These are phyloP conservation scores for Scatophagus argus DNA, from an alignment of 2,113 vertebrate genomes.

Conservation along the genomic window DNA sequence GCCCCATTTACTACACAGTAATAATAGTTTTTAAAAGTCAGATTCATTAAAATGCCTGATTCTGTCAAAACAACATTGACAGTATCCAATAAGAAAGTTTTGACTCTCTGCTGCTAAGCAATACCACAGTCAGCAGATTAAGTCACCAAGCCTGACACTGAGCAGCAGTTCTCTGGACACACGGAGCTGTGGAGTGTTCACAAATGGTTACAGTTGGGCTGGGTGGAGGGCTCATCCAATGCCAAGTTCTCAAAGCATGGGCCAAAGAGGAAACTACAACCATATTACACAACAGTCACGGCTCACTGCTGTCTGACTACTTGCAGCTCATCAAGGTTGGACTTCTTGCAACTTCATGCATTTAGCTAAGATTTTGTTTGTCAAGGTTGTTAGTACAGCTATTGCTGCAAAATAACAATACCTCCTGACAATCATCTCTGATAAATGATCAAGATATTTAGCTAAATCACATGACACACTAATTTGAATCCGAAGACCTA, in stretches of 20 bases:
- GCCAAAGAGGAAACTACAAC: constrained; percentile 54
- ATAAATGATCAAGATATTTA: not conserved
- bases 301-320: constrained; percentile 10
- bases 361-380: not conserved
- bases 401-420: not conserved
- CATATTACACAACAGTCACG: constrained; percentile 28
- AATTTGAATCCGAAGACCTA: not conserved
- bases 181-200: constrained; percentile 13
- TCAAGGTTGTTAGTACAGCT: not conserved
- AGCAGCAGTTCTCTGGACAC: constrained; percentile 28
- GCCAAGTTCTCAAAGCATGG: constrained; percentile 43
- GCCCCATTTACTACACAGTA: too few relatives aligned
- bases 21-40: not conserved
- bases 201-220: constrained; percentile 19
- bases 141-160: constrained; percentile 35
- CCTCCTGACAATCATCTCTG: not conserved
- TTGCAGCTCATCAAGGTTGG: not conserved
- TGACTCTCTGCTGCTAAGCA: constrained; percentile 10
- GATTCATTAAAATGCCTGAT: not conserved
- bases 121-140: constrained; percentile 43
- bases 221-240: constrained; percentile 37
- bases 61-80: constrained; percentile 17
- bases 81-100: constrained; percentile 12
- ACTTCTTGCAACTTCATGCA: not conserved
- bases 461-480: not conserved